phyloP scores from a whole-genome alignment of 2,888 invertebrate species.

The Melipona bicolor region DNA sequence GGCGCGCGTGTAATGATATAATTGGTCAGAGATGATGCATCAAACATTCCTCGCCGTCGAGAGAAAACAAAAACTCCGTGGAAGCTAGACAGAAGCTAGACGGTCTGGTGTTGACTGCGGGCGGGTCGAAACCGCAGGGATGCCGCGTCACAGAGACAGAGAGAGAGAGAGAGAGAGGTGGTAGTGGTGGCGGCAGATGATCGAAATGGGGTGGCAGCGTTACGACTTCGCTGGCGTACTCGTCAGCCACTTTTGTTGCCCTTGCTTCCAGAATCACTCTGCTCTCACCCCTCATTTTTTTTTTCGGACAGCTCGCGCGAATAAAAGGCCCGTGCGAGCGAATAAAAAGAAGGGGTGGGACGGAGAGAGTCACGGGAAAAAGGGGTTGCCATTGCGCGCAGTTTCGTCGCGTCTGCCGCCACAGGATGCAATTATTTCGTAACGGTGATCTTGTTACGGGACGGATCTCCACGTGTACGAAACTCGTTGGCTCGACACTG shows the following conservation, averaged over 20 bases:
- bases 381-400: background rate
- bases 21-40: slow-evolving; percentile 61
- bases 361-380: background rate
- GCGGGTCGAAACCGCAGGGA: slow-evolving; percentile 54
- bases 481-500: slow-evolving; percentile 1
- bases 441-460: slow-evolving; percentile 49
- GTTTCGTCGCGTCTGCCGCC: slow-evolving; percentile 16
- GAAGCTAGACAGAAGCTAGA: slow-evolving; percentile 61
- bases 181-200: slow-evolving; percentile 29
- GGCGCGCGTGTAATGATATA: slow-evolving; percentile 47
- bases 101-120: slow-evolving; percentile 34
- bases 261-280: slow-evolving; percentile 43
- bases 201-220: slow-evolving; percentile 49
- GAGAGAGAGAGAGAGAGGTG: background rate
- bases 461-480: slow-evolving; percentile 24
- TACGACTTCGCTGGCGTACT: slow-evolving; percentile 26
- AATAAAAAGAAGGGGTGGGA: slow-evolving; percentile 9
- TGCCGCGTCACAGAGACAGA: slow-evolving; percentile 19
- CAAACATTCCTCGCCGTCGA: slow-evolving; percentile 63
- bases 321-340: slow-evolving; percentile 28
- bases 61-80: slow-evolving; percentile 65
- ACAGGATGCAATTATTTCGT: slow-evolving; percentile 48
- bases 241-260: slow-evolving; percentile 17
- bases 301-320: slow-evolving; percentile 37
- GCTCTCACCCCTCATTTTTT: background rate